Percentiles rank a stretch among this genome's conserved stretches.
phyloP scores from a whole-genome alignment of 2,888 invertebrate genomes.

The Pristionchus maxplancki region DNA sequence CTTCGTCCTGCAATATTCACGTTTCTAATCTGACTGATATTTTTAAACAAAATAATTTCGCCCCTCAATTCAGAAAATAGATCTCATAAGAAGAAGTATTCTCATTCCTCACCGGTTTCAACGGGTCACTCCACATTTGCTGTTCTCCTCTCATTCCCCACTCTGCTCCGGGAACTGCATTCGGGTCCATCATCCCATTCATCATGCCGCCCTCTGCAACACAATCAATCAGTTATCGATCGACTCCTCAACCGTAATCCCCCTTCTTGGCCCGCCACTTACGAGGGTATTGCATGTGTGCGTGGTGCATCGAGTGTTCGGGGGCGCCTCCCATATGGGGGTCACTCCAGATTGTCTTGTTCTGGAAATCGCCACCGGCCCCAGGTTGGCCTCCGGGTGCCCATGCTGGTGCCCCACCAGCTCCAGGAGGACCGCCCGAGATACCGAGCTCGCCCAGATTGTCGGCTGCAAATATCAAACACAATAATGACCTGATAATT shows the following conservation, averaged over 20 bases:
- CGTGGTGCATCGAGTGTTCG: slow-evolving; percentile 43
- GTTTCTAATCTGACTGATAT: neutral
- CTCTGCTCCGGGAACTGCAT: slow-evolving; percentile 55
- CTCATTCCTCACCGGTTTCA: slow-evolving; percentile 52
- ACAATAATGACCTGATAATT: too few species aligned
- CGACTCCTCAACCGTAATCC: neutral
- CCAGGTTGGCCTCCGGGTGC: neutral
- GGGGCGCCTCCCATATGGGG: slow-evolving; percentile 26
- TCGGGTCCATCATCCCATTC: slow-evolving; percentile 62
- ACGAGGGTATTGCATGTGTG: slow-evolving; percentile 48
- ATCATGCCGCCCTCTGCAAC: slow-evolving; percentile 53
- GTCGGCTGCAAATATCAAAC: slow-evolving; percentile 47
- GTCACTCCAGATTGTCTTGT: slow-evolving; percentile 25
- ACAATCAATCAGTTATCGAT: neutral
- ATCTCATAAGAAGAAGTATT: too few species aligned
- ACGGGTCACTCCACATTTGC: slow-evolving; percentile 64
- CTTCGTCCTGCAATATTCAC: slow-evolving; percentile 2
- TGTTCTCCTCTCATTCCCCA: slow-evolving; percentile 53
- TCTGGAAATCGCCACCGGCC: neutral
- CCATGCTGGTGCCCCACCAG: slow-evolving; percentile 41
- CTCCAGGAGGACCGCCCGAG: slow-evolving; percentile 11
- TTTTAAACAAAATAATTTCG: too few species aligned
- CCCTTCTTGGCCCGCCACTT: neutral
- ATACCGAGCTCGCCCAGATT: slow-evolving; percentile 45
- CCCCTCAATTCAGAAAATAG: neutral